Evolutionary conservation across 1,140 invertebrate genomes (phyloP), one percentile per base, ranked within the genome.

Genomic region (Mylabris phalerata): DNA sequence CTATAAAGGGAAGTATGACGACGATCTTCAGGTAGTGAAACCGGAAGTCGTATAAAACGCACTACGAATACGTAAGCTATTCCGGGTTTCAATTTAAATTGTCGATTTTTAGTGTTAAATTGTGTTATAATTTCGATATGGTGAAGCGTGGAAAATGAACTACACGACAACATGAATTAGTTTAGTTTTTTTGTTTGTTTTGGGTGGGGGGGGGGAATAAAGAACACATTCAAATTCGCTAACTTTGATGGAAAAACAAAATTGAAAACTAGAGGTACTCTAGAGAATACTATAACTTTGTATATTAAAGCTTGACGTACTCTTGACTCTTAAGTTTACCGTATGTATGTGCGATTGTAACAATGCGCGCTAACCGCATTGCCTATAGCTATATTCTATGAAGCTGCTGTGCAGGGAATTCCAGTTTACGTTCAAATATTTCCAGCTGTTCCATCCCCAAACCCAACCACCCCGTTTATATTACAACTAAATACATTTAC

Each of bases 291-390:
- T 32, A 32, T 32, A 32, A 32, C 43, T 45, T 38, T 26, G 42
- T 46, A 54, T 54, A 54, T 54, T 54, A 54, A 52, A 52, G 32
- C 50, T 38, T 49, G 41, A 47, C 50, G 44, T 46, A 52, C 57
- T 45, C 48, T 32, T 59, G 57, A 59, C 50, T 59, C 57, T 52
- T 59, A 59, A 46, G 44, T 48, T 57, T 57, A 59, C 58, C 56
- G 50, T 60, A 62, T 32, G 32, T 32, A 32, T 57, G 57, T 61
- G 46, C 54, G 42, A 57, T 59, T 48, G 48, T 56, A 64, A 61
- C 63, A 61, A 59, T 64, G 57, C 56, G 60, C 54, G 49, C 57
- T 55, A 57, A 59, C 63, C 59, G 63, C 63, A 64, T 64, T 51
- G 63, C 63, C 60, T 61, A 54, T 39, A 57, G 48, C 55, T 51